Conservation (phyloP, 2,113 vertebrate genomes). For the Bos taurus region DNA sequence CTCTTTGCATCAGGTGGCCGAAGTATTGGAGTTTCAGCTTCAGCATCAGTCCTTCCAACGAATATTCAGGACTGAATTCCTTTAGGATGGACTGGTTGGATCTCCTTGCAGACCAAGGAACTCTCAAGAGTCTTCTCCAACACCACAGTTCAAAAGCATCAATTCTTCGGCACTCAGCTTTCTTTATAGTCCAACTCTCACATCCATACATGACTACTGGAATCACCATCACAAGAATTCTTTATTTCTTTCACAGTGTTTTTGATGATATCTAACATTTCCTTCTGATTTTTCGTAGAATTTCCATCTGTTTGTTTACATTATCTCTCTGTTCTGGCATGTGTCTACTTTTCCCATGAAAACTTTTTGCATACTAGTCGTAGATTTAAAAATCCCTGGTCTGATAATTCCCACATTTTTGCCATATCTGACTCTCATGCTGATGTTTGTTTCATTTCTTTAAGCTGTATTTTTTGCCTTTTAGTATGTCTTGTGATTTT, state of each 20-base stretch:
- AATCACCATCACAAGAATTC: not conserved
- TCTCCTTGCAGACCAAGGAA: not conserved
- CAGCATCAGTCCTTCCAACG: not conserved
- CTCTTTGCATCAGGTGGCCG: not conserved
- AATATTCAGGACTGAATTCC: not conserved
- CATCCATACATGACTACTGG: not conserved
- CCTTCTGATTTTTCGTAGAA: not conserved
- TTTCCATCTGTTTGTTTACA: not conserved
- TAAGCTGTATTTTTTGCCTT: not conserved
- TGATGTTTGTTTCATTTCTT: not conserved
- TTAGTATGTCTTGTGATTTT: not conserved
- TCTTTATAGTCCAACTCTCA: not conserved
- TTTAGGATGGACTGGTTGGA: not conserved
- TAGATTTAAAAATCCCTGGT: not conserved
- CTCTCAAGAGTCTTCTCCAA: not conserved
- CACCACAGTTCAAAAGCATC: not conserved
- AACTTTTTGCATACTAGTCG: not conserved
- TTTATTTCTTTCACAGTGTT: not conserved
- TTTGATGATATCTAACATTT: not conserved
- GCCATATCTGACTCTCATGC: not conserved
- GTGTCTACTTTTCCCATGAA: not conserved
- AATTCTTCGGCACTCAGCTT: rapidly evolving
- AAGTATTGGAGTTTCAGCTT: not conserved
- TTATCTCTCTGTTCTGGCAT: not conserved
- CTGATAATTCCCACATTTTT: not conserved